A percentile compares a stretch with the other conserved stretches of the same genome.
Conservation (phyloP, 1,140 invertebrate species). For the Diuraphis noxia region DNA sequence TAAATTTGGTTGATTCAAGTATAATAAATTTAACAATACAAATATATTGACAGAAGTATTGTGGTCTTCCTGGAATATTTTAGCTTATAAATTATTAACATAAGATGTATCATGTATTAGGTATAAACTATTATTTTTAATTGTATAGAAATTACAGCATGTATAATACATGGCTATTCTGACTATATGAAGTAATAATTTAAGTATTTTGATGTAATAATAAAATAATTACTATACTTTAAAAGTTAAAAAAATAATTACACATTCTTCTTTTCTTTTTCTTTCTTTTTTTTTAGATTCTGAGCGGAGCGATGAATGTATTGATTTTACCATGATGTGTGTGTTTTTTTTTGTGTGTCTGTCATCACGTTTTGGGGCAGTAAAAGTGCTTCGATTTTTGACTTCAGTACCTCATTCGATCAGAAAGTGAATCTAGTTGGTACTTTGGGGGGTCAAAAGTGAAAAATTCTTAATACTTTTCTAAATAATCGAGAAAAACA, state of each 20-base stretch:
- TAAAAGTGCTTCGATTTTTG: no score
- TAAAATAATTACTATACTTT: not conserved
- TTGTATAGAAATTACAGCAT: not conserved
- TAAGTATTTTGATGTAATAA: not conserved
- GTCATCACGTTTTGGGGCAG: no score
- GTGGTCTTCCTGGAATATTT: not conserved
- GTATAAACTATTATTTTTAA: not conserved
- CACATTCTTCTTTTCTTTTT: not conserved
- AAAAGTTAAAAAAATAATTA: no score
- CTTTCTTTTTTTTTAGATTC: no score
- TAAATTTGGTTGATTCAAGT: slow-evolving; percentile 7
- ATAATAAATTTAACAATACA: slow-evolving; percentile 35
- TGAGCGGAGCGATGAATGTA: no score
- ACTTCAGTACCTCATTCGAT: no score
- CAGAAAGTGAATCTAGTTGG: no score
- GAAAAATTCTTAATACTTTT: no score
- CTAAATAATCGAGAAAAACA: no score
- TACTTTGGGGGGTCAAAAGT: no score
- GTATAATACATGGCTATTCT: not conserved
- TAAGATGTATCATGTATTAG: not conserved
- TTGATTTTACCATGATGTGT: no score
- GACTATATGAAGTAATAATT: not conserved
- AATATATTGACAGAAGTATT: not conserved
- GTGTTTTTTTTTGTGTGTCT: no score
- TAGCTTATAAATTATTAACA: not conserved